phyloP scores from a whole-genome alignment of 2,888 invertebrate species.

The Ornithoptera alexandrae region DNA sequence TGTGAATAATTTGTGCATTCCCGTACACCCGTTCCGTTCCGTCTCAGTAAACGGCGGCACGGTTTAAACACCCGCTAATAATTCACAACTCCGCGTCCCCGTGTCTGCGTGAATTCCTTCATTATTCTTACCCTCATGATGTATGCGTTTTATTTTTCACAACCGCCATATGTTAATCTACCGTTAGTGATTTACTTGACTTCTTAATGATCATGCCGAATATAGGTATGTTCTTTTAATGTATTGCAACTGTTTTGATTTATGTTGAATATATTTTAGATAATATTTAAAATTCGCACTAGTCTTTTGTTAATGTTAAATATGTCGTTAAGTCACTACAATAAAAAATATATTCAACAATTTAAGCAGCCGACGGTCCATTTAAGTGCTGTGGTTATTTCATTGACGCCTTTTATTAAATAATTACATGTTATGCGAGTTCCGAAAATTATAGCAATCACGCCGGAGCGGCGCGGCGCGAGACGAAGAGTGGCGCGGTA shows the following conservation, averaged over 20 bases:
- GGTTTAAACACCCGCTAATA: slow-evolving; percentile 60
- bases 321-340: not conserved
- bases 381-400: slow-evolving; percentile 64
- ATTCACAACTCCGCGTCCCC: slow-evolving; percentile 50
- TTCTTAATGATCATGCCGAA: slow-evolving; percentile 11
- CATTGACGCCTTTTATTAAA: slow-evolving; percentile 71
- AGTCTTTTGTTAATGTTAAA: not conserved
- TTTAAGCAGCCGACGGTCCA: slow-evolving; percentile 40
- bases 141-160: slow-evolving; percentile 37
- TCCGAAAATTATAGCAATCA: slow-evolving; percentile 71
- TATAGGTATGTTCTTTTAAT: not conserved
- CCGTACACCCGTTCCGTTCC: slow-evolving; percentile 54
- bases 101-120: slow-evolving; percentile 64
- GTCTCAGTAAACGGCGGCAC: slow-evolving; percentile 60
- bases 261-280: not conserved
- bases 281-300: not conserved
- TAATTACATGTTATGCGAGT: slow-evolving; percentile 74
- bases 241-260: not conserved
- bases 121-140: slow-evolving; percentile 58
- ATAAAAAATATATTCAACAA: slow-evolving; percentile 13
- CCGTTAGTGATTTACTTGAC: slow-evolving; percentile 21
- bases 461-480: slow-evolving; percentile 48
- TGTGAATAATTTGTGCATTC: slow-evolving; percentile 68
- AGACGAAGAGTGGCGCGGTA: slow-evolving; percentile 47
- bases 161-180: slow-evolving; percentile 23